Evolutionary conservation across 2,113 vertebrate species (phyloP).

Genomic region (Cyrtonyx montezumae): DNA sequence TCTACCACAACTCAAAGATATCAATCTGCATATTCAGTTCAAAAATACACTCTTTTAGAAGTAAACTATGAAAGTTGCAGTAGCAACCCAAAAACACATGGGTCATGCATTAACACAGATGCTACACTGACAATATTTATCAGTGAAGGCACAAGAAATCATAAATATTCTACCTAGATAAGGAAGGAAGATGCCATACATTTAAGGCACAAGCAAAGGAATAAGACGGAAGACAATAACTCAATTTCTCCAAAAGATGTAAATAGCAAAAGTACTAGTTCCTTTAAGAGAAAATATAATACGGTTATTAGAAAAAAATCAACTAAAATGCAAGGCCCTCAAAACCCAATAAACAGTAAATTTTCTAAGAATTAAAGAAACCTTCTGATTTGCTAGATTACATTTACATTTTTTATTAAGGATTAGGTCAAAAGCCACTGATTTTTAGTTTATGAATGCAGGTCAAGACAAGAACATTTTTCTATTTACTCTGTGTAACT

Average conservation of each 20-base stretch:
- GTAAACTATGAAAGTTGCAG: not conserved
- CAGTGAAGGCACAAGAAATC: not conserved
- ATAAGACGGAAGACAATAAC: not conserved
- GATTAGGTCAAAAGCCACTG: conserved; percentile 71
- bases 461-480: conserved; percentile 81
- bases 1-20: not conserved
- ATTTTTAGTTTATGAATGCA: conserved; percentile 77
- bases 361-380: conserved; percentile 61
- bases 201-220: not conserved
- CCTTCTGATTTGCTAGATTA: conserved; percentile 27
- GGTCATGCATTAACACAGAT: not conserved
- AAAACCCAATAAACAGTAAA: not conserved
- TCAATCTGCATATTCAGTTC: not conserved
- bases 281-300: not conserved
- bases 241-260: not conserved
- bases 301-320: not conserved
- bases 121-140: not conserved
- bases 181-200: not conserved
- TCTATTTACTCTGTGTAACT: conserved; percentile 82
- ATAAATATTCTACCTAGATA: not conserved
- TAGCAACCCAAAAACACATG: not conserved
- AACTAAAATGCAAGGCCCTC: not conserved
- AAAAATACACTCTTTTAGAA: not conserved
- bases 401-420: conserved; percentile 74
- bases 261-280: not conserved